phyloP scores from a whole-genome alignment of 2,888 invertebrate genomes.

The Cheilosia vernalis region DNA sequence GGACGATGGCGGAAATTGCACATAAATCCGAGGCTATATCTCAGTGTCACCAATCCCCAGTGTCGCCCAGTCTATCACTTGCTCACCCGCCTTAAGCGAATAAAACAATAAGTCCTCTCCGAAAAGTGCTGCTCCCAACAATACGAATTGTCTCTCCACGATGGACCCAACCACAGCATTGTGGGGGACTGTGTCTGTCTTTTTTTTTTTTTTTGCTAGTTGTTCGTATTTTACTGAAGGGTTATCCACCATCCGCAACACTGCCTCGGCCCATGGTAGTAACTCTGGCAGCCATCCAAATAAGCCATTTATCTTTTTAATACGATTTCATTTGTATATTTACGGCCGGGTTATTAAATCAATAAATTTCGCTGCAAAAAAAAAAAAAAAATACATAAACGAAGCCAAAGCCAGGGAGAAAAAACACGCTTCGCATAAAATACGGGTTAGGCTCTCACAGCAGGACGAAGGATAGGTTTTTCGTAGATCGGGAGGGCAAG shows the following conservation, averaged over 20 bases:
- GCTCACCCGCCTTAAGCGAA: slow-evolving; percentile 2
- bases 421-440: slow-evolving; percentile 25
- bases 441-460: slow-evolving; percentile 41
- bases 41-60: slow-evolving; percentile 54
- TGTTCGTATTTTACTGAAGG: slow-evolving; percentile 22
- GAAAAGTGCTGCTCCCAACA: slow-evolving; percentile 54
- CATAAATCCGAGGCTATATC: slow-evolving; percentile 69
- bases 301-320: slow-evolving; percentile 76
- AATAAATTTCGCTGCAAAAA: slow-evolving; percentile 71
- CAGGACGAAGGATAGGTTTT: slow-evolving; percentile 47
- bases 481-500: background rate
- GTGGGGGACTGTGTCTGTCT: slow-evolving; percentile 25
- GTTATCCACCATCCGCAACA: slow-evolving; percentile 35
- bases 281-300: slow-evolving; percentile 70
- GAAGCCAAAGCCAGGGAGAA: background rate
- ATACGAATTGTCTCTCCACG: slow-evolving; percentile 40
- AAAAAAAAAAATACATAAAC: slow-evolving; percentile 14
- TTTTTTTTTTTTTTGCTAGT: slow-evolving; percentile 38
- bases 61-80: slow-evolving; percentile 25
- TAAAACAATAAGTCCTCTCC: slow-evolving; percentile 31
- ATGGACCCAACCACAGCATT: slow-evolving; percentile 46
- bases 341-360: slow-evolving; percentile 77
- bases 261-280: slow-evolving; percentile 25
- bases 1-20: slow-evolving; percentile 64
- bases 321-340: slow-evolving; percentile 77